Percentiles rank a stretch among this genome's conserved stretches.
Conservation (phyloP, 92 coral and sea anemone genomes). For the Pocillopora grandis region DNA sequence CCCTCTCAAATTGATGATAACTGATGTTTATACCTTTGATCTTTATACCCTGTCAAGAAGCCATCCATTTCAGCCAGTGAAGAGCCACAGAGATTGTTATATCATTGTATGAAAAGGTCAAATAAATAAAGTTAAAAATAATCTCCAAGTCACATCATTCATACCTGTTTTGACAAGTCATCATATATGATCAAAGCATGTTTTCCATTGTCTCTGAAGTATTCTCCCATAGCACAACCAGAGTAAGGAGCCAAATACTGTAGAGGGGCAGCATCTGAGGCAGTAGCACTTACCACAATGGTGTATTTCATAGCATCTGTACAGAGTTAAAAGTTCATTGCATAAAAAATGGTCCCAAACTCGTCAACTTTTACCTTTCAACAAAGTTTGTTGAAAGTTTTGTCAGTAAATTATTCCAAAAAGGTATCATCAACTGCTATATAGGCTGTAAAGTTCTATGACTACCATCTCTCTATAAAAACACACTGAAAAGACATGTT, state of each 20-base stretch:
- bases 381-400: not conserved
- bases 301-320: slow-evolving; percentile 99
- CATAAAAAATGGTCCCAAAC: not conserved
- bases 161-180: slow-evolving; percentile 98
- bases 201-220: slow-evolving; percentile 99
- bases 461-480: no score
- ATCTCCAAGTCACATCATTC: not conserved
- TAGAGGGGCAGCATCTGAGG: slow-evolving; percentile 99
- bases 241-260: slow-evolving; percentile 99
- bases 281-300: slow-evolving; percentile 97
- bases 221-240: slow-evolving; percentile 99
- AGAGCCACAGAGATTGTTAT: no score
- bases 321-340: not conserved
- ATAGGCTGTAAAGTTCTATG: no score
- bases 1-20: no score
- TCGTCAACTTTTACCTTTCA: not conserved
- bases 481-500: no score
- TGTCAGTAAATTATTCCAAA: not conserved
- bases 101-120: no score
- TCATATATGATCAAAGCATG: slow-evolving; percentile 99
- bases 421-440: no score
- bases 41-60: no score
- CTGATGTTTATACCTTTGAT: no score
- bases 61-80: no score
- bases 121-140: no score